These are phyloP conservation scores for Mesoclemmys tuberculata DNA, from an alignment of 2,113 vertebrate species.

Conservation along the genomic window DNA sequence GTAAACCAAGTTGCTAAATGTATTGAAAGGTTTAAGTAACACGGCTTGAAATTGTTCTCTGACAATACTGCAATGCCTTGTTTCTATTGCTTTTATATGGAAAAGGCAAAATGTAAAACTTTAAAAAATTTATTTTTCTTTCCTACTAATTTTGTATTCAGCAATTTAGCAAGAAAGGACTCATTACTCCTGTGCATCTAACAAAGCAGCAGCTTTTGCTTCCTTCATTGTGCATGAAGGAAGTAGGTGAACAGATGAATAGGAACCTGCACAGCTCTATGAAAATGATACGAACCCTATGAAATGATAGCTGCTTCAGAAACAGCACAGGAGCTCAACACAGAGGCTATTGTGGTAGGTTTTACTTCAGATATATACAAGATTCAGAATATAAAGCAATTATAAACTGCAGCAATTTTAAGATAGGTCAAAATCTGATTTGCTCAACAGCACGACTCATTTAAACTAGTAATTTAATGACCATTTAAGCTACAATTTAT, in stretches of 20 bases:
- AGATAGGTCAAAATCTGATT: background rate
- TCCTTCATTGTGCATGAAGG: background rate
- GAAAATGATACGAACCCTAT: no score
- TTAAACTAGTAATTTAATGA: background rate
- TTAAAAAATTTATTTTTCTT: background rate
- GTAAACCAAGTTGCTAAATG: background rate
- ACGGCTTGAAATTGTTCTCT: background rate
- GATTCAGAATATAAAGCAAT: background rate
- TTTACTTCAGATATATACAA: conserved; percentile 21
- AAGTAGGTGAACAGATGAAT: background rate
- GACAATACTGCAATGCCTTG: background rate
- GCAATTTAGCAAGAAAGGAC: background rate
- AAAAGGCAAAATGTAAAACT: background rate
- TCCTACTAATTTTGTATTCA: background rate
- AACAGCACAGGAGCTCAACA: background rate
- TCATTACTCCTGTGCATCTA: background rate
- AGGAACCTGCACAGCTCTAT: background rate
- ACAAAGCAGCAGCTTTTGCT: background rate
- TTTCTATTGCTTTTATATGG: background rate
- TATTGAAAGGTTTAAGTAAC: background rate
- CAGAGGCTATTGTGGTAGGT: rapidly evolving
- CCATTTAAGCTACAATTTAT: background rate
- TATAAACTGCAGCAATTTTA: background rate
- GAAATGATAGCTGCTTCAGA: background rate
- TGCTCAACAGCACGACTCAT: background rate